Evolutionary conservation across 2,888 invertebrate species (phyloP), one percentile per base, ranked within the genome.

Genomic region (Pristionchus fissidentatus): DNA sequence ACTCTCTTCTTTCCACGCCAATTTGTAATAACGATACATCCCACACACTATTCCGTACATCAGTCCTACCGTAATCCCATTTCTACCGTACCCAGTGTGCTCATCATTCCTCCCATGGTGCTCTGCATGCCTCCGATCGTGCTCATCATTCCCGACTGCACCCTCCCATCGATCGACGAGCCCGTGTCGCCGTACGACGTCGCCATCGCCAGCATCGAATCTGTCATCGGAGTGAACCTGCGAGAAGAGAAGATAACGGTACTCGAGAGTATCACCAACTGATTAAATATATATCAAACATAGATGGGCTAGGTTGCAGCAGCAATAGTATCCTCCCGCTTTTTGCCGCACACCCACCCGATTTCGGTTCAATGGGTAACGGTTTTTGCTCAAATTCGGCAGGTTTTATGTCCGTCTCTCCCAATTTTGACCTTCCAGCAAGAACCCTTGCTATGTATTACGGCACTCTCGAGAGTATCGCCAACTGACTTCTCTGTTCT

Each of bases 221-320:
- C 99, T 0, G 99, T 98, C 78, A 99, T 93, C 0, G 99, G 98
- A 0, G 99, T 99, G 92, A 97, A 98, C 87, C 94, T 94, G 87
- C 19, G 86, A 60, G 2, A 32, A 41, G 32, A 82, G 13, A 62
- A 29, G 8, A 41, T 26, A 19, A 46, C 7, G 46, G 0, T 26
- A 29, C 15, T 35, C 43, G 46, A 1, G 7, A 15, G 46, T 7
- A n/a, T 19, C 32, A 32, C 29, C n/a, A n/a, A 32, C 4, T 32
- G 29, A 62, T 32, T 26, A 32, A 62, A 73, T 19, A 35, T 22
- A 7, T 66, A 38, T 29, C 38, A n/a, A 70, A n/a, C n/a, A n/a
- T n/a, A n/a, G n/a, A n/a, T n/a, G n/a, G n/a, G n/a, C n/a, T n/a
- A n/a, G n/a, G n/a, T n/a, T n/a, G n/a, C n/a, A n/a, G n/a, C n/a